Evolutionary conservation across 2,888 invertebrate genomes (phyloP), one percentile per base, ranked within the genome.

Genomic region (Camptogramma bilineatum): DNA sequence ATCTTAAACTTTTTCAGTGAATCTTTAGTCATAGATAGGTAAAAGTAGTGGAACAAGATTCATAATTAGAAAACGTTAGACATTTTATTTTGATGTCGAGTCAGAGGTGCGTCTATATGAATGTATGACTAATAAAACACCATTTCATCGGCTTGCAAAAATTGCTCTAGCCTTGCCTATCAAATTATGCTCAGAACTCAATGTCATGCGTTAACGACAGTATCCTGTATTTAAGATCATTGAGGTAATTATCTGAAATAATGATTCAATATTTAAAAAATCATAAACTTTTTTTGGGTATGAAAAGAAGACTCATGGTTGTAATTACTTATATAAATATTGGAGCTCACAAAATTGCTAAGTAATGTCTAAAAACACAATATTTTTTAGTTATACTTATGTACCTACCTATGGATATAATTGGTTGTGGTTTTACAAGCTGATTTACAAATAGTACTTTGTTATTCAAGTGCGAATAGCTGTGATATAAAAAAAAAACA

Each of bases 181-280:
- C 34, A 57, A 60, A 68, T 72, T 64, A 68, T 54, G 66, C 58
- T 54, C 10, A 31, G 44, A 47, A 60, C 56, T 66, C 72, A 72
- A 72, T 72, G 72, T 57, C 69, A 53, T 31, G 44, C n/a, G 55
- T 47, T 62, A 67, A 63, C 62, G 62, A 52, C 61, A 52, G 46
- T 68, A 67, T 72, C 70, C 70, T 72, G 70, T 52, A 56, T 64
- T 66, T 69, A 70, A 69, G 68, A 71, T 55, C 57, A 61, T 69
- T 67, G 52, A 44, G 48, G 39, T 56, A 66, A 67, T 68, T 62
- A 60, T 61, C 8, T 52, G 13, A 24, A 39, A 21, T 55, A 59
- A 63, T 64, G 34, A 63, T 53, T 52, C 48, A 21, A 56, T 56
- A 62, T 63, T 67, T 66, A 62, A 53, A 65, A 52, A 17, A 46